Base-by-base conservation (phyloP, 2,888 invertebrate genomes). In the Acanthopleura granulata region DNA sequence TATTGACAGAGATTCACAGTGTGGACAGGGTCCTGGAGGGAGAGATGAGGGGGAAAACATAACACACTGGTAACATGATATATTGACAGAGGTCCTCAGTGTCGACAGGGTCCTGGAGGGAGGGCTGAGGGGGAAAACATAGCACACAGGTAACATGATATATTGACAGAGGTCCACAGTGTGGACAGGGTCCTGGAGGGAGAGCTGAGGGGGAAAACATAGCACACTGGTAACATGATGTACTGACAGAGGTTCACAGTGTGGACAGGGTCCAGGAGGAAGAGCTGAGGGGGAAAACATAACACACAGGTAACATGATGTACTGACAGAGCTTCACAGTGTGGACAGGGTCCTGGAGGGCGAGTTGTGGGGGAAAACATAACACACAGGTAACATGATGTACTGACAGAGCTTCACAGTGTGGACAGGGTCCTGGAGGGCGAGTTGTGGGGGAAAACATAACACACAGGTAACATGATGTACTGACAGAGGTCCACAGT, bases 1-100 rank as follows among this genome's bases (percentile, higher is more conserved):
- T 88, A 91, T 51, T 89, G 89, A 78, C 90, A 88, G 74, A 97
- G 92, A 77, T 94, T 94, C 66, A 95, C 93, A 74, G 93, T 94
- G 88, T 95, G 94, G 27, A 97, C 95, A 50, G 96, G 95, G 91
- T 97, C 97, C 74, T 93, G 91, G 72, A 93, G 92, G 73, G 93
- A 93, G 51, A 95, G 92, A 86, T 93, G 92, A 85, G 93, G 94
- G 72, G 94, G 93, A 75, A 73, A 76, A n/a, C n/a, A n/a, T n/a
- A n/a, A n/a, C n/a, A n/a, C n/a, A n/a, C n/a, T n/a, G n/a, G n/a
- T n/a, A n/a, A n/a, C 72, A 87, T 83, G 57, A 91, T 86, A 80
- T 88, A 91, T 51, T 89, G 89, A 78, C 90, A 88, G 74, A 97
- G 92, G 77, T 94, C 94, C 66, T 95, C 93, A 74, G 93, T 94